These are phyloP conservation scores for Cisticola juncidis DNA, from an alignment of 2,113 vertebrate genomes.

Conservation along the genomic window DNA sequence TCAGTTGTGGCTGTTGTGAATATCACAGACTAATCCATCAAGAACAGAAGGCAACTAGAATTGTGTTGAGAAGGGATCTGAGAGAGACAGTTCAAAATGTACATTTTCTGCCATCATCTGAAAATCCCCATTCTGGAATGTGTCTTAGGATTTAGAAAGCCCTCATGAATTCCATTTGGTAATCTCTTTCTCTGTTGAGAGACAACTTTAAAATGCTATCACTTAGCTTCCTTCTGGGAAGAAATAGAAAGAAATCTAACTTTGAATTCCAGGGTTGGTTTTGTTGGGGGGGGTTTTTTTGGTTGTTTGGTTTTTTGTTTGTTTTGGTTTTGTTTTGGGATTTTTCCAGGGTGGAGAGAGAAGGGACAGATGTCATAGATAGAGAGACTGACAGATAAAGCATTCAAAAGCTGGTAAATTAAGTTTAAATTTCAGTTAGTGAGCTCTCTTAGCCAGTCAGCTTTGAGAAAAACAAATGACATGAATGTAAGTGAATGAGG, in stretches of 20 bases:
- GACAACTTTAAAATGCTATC: neutral
- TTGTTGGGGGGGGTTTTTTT: neutral
- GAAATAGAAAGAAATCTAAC: neutral
- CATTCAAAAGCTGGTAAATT: neutral
- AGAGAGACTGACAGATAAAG: neutral
- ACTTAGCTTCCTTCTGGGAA: neutral
- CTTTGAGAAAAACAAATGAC: neutral
- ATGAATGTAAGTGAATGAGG: accelerated
- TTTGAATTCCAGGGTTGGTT: neutral
- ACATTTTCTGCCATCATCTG: neutral
- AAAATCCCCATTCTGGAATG: neutral
- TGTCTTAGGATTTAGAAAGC: neutral
- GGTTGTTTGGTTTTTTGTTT: neutral
- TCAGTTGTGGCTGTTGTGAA: neutral
- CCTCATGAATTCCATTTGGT: neutral
- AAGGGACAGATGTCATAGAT: neutral
- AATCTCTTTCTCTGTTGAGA: neutral
- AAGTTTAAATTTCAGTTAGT: neutral
- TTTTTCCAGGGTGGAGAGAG: neutral
- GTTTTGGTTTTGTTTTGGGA: too few relatives aligned
- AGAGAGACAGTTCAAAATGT: neutral
- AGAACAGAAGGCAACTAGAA: neutral
- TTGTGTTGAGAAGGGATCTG: neutral
- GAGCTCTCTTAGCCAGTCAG: neutral
- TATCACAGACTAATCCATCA: neutral